Evolutionary conservation across 2,113 vertebrate species (phyloP).

Genomic region (Corvus hawaiiensis): DNA sequence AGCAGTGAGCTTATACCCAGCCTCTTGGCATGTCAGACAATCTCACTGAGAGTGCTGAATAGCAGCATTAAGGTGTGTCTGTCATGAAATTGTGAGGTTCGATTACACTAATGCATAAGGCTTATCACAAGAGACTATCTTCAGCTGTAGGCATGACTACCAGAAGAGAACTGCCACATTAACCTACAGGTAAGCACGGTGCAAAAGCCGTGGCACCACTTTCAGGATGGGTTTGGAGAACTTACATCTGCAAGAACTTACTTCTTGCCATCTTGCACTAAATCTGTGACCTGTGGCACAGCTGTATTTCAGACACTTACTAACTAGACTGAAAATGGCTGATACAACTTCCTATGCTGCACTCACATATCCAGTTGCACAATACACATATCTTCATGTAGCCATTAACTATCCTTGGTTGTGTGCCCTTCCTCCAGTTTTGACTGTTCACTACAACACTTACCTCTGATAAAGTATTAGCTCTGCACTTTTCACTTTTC

Average conservation of each 20-base stretch:
- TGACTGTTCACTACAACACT: background rate
- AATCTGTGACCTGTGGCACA: fast-evolving
- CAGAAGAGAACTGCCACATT: fast-evolving
- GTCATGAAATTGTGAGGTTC: background rate
- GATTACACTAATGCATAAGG: background rate
- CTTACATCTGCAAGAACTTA: background rate
- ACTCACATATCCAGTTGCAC: background rate
- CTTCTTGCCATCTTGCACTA: background rate
- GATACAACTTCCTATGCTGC: background rate
- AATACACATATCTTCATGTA: background rate
- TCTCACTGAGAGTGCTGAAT: background rate
- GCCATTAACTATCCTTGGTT: background rate
- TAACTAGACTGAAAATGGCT: background rate
- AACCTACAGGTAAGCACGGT: fast-evolving
- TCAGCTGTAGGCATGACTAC: background rate
- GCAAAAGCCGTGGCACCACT: background rate
- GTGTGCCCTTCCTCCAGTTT: background rate
- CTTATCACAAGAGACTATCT: background rate
- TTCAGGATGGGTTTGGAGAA: background rate
- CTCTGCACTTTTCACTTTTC: background rate
- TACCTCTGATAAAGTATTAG: background rate
- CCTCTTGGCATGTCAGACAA: background rate
- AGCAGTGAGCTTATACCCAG: background rate
- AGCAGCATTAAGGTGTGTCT: background rate
- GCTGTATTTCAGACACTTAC: fast-evolving